Evolutionary conservation across 2,113 vertebrate genomes (phyloP).

Genomic region (Spilogale gracilis): DNA sequence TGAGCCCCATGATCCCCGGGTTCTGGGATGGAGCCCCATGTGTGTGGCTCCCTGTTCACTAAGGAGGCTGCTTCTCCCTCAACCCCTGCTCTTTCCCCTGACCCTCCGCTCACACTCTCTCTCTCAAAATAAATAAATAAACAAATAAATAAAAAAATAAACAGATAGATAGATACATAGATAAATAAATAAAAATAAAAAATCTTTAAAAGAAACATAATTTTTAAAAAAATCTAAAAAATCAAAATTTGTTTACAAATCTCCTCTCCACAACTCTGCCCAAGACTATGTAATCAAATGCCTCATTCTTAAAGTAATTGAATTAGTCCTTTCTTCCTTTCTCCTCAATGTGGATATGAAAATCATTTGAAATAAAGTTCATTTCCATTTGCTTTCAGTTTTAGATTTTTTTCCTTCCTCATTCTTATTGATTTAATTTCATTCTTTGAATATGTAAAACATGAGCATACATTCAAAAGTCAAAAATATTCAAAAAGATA

Average conservation of each 20-base stretch:
- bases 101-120: too few species aligned
- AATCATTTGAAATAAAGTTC: constrained; percentile 11
- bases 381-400: not conserved
- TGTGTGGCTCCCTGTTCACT: too few species aligned
- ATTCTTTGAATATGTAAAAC: not conserved
- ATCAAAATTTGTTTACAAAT: not conserved
- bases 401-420: not conserved
- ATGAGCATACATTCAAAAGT: constrained; percentile 6
- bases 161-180: too few species aligned
- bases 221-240: too few species aligned
- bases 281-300: not conserved
- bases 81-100: too few species aligned
- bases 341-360: not conserved
- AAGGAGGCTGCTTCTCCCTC: too few species aligned
- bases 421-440: constrained; percentile 22
- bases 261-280: not conserved
- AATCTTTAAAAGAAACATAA: too few species aligned
- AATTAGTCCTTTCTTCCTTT: not conserved
- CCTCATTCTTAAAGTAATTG: not conserved
- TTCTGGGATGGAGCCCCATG: too few species aligned
- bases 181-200: too few species aligned
- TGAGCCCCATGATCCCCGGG: too few species aligned
- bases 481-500: constrained; percentile 42
- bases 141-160: too few species aligned
- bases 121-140: too few species aligned